These are phyloP conservation scores for Scaptomyza reducta DNA, from an alignment of 2,888 invertebrate species.

Conservation along the genomic window DNA sequence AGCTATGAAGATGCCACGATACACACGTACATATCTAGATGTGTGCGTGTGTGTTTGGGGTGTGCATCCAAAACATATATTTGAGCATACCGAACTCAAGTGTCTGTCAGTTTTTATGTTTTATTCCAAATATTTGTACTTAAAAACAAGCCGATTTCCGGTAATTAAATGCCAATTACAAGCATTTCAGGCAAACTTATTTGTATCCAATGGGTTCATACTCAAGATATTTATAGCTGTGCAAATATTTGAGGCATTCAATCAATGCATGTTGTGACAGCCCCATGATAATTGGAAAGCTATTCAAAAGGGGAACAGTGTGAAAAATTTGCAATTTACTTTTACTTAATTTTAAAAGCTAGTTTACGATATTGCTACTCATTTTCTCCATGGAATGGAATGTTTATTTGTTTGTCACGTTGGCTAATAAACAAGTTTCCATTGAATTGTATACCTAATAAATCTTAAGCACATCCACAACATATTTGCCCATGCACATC, in stretches of 20 bases:
- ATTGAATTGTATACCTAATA: too few relatives aligned
- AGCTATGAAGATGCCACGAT: conserved; percentile 49
- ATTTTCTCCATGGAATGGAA: too few relatives aligned
- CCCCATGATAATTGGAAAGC: conserved; percentile 43
- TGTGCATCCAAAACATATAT: conserved; percentile 36
- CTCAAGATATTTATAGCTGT: neutral
- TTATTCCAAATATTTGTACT: conserved; percentile 36
- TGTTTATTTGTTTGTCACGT: too few relatives aligned
- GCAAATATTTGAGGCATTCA: conserved; percentile 1
- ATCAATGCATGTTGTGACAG: conserved; percentile 32
- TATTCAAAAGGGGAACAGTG: conserved; percentile 7
- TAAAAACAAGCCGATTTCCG: conserved; percentile 55
- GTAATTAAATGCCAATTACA: conserved; percentile 58
- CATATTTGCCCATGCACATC: too few relatives aligned
- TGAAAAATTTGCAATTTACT: neutral
- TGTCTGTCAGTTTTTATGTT: conserved; percentile 21
- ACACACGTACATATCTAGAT: conserved; percentile 7
- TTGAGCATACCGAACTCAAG: conserved; percentile 17
- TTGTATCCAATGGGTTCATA: neutral
- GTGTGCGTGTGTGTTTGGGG: conserved; percentile 13
- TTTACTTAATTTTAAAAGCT: too few relatives aligned
- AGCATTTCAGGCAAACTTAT: neutral
- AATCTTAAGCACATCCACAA: too few relatives aligned
- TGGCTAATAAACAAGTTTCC: too few relatives aligned
- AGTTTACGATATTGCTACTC: too few relatives aligned